Base-by-base conservation (phyloP, 2,888 invertebrate species). In the Balanococcus diminutus region DNA sequence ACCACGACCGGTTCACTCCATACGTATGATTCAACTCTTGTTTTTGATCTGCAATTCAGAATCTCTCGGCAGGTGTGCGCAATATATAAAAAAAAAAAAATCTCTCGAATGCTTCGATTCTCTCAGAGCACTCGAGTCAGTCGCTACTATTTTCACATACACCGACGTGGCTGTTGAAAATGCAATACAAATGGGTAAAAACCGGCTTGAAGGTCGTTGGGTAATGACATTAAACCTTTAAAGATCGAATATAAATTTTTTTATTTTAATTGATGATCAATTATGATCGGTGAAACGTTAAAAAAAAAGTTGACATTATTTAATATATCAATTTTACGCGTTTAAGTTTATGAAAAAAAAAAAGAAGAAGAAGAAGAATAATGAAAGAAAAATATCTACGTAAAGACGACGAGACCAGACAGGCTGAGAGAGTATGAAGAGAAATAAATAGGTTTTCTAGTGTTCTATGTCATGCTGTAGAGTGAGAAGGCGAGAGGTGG, bases 221-320 rank as follows among this genome's bases (percentile, higher is more conserved):
- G 75, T 36, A 79, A 79, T 28, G 75, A 79, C 75, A 79, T 79
- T 79, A 79, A 79, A 79, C 75, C 36, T 79, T 79, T 79, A 79
- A 79, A 79, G 36, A 79, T n/a, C 75, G 75, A 56, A 79, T 79
- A 79, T 79, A 79, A 79, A 79, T 36, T 79, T 79, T 79, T 79
- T 79, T 79, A 79, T 79, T 79, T 79, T 79, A 79, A 79, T 79
- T 79, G 75, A 79, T 79, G 75, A 79, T 79, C 75, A 79, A 79
- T 79, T 79, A 79, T 36, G 75, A 79, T 79, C 19, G 19, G 75
- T 19, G 75, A 79, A 79, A 79, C 75, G 75, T 79, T 79, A 28
- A 14, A 56, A 79, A n/a, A 79, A 36, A 79, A 36, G 75, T 79
- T 79, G 75, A 36, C 75, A 79, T 72, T 72, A 72, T 36, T 79